Evolutionary conservation across 2,113 vertebrate species (phyloP).

Genomic region (Picathartes gymnocephalus): DNA sequence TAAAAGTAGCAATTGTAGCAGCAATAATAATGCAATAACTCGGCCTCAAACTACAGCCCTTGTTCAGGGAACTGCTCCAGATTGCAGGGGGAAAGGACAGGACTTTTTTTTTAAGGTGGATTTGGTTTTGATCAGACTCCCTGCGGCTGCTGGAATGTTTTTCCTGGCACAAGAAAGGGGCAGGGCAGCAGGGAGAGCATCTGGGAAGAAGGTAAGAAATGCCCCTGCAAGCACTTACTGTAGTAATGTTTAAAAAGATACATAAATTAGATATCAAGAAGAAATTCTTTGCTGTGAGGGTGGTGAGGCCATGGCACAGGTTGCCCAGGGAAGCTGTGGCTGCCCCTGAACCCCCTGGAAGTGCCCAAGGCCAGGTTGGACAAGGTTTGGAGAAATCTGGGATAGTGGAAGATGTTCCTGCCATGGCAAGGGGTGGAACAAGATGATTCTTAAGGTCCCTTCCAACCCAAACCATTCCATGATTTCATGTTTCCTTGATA

Average conservation of each 20-base stretch:
- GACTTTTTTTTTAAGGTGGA: background rate
- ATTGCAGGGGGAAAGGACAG: background rate
- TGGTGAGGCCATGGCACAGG: background rate
- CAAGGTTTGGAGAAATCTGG: fast-evolving
- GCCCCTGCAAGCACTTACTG: background rate
- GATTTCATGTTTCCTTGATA: background rate
- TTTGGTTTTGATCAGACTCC: background rate
- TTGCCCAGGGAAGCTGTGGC: background rate
- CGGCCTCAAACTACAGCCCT: background rate
- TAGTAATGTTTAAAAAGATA: background rate
- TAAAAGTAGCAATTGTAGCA: background rate
- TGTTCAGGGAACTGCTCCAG: background rate
- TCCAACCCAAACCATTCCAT: background rate
- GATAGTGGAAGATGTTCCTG: background rate
- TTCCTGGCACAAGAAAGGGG: background rate
- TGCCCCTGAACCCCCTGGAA: background rate
- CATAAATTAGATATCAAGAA: background rate
- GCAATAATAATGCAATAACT: background rate
- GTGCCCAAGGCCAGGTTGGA: background rate
- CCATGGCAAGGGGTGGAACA: too few species aligned
- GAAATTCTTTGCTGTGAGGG: background rate
- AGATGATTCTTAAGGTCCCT: background rate
- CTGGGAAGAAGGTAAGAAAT: background rate
- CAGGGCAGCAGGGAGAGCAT: background rate
- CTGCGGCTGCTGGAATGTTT: background rate